phyloP scores from a whole-genome alignment of 2,888 invertebrate genomes.

The Ferdinandea cuprea region DNA sequence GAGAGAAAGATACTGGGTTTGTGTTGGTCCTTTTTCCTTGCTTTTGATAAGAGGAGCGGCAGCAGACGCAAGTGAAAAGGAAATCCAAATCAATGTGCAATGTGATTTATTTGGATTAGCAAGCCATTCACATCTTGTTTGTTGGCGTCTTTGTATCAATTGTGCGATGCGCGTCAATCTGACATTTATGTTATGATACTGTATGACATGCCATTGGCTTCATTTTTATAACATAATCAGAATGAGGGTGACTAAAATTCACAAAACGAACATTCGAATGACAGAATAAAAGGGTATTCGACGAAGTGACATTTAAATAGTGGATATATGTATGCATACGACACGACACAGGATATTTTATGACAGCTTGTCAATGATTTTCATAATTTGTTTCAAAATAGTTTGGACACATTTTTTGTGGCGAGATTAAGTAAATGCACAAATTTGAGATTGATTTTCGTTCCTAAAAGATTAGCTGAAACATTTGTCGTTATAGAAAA shows the following conservation, averaged over 20 bases:
- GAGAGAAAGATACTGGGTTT: constrained; percentile 42
- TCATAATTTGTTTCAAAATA: not conserved
- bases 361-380: not conserved
- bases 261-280: not conserved
- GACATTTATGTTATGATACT: constrained; percentile 57
- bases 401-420: not conserved
- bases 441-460: not conserved
- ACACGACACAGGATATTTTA: not conserved
- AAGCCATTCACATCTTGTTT: constrained; percentile 28
- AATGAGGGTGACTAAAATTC: constrained; percentile 2
- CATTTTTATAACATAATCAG: constrained; percentile 34
- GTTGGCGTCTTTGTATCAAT: constrained; percentile 56
- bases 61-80: constrained; percentile 57
- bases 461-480: too few species aligned
- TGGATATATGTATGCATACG: not conserved
- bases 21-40: constrained; percentile 52
- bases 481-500: too few species aligned
- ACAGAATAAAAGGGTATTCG: not conserved
- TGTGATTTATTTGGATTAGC: constrained; percentile 73
- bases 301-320: not conserved
- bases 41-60: constrained; percentile 43
- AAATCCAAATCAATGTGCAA: constrained; percentile 73
- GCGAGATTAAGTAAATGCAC: not conserved
- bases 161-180: constrained; percentile 63
- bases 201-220: constrained; percentile 53